Conservation (phyloP, 2,113 vertebrate genomes). For the Pampusana beccarii region DNA sequence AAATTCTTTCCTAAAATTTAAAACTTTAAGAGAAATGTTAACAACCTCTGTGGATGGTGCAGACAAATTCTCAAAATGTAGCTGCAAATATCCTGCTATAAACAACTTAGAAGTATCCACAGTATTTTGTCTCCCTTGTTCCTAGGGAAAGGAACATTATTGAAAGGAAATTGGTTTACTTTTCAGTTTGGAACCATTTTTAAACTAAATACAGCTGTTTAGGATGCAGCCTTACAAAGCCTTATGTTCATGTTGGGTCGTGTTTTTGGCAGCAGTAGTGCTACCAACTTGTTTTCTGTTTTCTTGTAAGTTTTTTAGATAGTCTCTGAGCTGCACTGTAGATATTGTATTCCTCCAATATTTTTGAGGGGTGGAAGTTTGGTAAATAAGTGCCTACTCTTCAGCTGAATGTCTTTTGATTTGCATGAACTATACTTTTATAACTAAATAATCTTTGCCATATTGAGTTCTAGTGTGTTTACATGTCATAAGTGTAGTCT, state of each 20-base stretch:
- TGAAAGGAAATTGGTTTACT: not conserved
- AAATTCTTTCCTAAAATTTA: not conserved
- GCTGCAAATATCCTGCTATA: not conserved
- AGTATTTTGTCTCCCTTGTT: not conserved
- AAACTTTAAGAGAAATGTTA: not conserved
- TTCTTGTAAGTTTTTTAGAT: not conserved
- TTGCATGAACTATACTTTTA: not conserved
- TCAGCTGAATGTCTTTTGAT: not conserved
- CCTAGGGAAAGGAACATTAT: not conserved
- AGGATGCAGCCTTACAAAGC: not conserved
- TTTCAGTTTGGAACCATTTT: not conserved
- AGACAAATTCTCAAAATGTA: not conserved
- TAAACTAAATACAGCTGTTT: not conserved
- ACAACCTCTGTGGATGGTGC: not conserved
- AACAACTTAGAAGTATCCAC: not conserved
- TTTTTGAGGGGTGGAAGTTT: not conserved
- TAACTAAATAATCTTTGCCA: not conserved
- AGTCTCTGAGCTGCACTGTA: not conserved
- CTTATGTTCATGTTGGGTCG: not conserved
- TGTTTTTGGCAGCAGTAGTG: not conserved
- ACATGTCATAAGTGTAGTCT: rapidly evolving
- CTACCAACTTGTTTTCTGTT: not conserved
- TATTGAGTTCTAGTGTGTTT: not conserved
- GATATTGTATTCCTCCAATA: not conserved
- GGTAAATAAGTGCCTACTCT: not conserved